Conservation (phyloP, 2,888 invertebrate genomes). For the Coelopa pilipes region DNA sequence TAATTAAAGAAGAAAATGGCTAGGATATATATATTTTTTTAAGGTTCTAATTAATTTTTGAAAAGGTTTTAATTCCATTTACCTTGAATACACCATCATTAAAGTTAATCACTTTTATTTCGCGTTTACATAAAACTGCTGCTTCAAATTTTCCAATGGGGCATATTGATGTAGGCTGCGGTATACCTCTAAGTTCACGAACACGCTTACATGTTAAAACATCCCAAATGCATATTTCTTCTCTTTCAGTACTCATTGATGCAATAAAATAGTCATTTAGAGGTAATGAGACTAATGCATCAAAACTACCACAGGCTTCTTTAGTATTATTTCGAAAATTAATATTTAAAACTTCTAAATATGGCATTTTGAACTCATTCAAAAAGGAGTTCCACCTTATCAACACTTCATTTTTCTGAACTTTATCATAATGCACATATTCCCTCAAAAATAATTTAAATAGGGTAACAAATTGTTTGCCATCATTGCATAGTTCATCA, state of each 20-base stretch:
- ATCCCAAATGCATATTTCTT: constrained; percentile 87
- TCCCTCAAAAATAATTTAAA: constrained; percentile 69
- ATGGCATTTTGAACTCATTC: constrained; percentile 67
- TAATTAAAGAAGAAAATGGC: no score
- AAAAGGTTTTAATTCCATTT: neutral
- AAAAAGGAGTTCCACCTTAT: constrained; percentile 61
- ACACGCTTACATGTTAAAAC: constrained; percentile 74
- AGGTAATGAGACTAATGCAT: constrained; percentile 63
- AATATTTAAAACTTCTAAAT: constrained; percentile 61
- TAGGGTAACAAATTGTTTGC: constrained; percentile 83
- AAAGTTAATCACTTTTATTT: constrained; percentile 82
- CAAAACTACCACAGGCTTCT: constrained; percentile 61
- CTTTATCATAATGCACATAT: constrained; percentile 54
- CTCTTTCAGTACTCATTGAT: constrained; percentile 77
- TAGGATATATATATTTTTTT: no score
- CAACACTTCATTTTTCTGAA: constrained; percentile 58
- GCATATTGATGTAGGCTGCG: constrained; percentile 81
- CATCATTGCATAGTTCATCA: constrained; percentile 81
- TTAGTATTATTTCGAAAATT: constrained; percentile 53
- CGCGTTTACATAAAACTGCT: constrained; percentile 83
- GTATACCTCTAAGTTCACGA: constrained; percentile 77
- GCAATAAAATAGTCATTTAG: constrained; percentile 77
- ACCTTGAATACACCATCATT: constrained; percentile 74
- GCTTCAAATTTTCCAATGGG: constrained; percentile 81
- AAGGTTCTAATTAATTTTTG: no score